Evolutionary conservation across 2,888 invertebrate species (phyloP).

Genomic region (Syritta pipiens): DNA sequence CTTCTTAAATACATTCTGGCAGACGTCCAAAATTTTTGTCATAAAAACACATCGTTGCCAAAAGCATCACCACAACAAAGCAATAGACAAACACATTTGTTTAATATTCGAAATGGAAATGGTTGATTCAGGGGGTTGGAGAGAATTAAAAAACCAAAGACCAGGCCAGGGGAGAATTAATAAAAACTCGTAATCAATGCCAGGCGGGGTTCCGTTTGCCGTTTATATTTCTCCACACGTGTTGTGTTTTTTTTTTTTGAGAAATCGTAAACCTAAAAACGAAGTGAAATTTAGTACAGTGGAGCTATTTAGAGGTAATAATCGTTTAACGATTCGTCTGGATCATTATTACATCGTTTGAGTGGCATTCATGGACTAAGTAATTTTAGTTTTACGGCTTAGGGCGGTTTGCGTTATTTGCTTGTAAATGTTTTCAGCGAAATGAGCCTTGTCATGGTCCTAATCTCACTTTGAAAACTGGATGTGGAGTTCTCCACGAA

Average conservation of each 20-base stretch:
- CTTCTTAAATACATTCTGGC: too few species aligned
- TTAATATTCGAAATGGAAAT: constrained; percentile 29
- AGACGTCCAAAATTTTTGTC: constrained; percentile 47
- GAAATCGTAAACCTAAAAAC: constrained; percentile 32
- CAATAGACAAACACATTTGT: constrained; percentile 27
- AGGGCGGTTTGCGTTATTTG: too few species aligned
- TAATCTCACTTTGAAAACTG: too few species aligned
- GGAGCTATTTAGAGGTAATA: neutral
- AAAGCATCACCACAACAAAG: constrained; percentile 44
- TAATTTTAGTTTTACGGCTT: too few species aligned
- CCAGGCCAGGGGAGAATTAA: neutral
- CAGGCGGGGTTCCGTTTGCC: neutral
- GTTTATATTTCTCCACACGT: neutral
- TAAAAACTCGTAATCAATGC: constrained; percentile 1
- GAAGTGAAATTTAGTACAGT: constrained; percentile 6
- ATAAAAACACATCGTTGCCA: constrained; percentile 29
- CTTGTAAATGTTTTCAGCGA: too few species aligned
- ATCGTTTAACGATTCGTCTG: neutral
- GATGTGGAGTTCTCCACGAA: too few species aligned
- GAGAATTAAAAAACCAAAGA: constrained; percentile 2
- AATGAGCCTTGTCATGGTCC: too few species aligned
- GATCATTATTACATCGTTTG: neutral
- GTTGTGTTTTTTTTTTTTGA: constrained; percentile 5
- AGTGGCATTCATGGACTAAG: too few species aligned
- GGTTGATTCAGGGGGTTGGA: neutral